Base-by-base conservation (phyloP, 1,140 invertebrate genomes). In the Macrocentrus cingulum region DNA sequence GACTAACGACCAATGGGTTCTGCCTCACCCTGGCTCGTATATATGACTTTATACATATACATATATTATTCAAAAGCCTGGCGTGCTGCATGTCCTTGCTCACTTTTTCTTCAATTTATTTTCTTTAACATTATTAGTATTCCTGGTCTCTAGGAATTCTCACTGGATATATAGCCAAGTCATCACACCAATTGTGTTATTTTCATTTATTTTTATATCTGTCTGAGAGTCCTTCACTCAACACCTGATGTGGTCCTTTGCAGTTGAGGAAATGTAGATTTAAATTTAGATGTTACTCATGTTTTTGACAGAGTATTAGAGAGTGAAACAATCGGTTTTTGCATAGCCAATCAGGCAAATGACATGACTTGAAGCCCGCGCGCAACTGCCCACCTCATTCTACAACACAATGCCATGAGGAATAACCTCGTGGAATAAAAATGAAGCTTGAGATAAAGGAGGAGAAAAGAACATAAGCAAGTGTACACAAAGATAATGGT, bases 371-470 rank as follows among this genome's bases (percentile, higher is more conserved):
- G n/a, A n/a, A n/a, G n/a, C n/a, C n/a, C n/a, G n/a, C n/a, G n/a
- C n/a, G 61, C 70, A 45, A 71, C 67, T 66, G 66, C 69, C 65
- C 68, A 67, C 67, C 65, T 66, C 62, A 65, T 67, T 73, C 72
- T 75, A 75, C 75, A 74, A 74, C 75, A 64, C 71, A 61, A 71
- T 73, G 75, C 68, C 73, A 39, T 5, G 36, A 39, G 36, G 36
- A 39, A 39, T 34, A 34, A 7, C 6, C 6, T 11, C 29, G 29
- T 6, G 11, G 11, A 34, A 34, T 34, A 34, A 34, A 34, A 34
- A 34, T 34, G 11, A 34, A 34, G 29, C 11, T 6, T 7, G 11
- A 7, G 29, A 34, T 34, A 11, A 34, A 11, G 29, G 11, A 34
- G 29, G 29, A 7, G 29, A 34, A 34, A 11, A 34, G 29, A 34